A percentile compares a stretch with the other conserved stretches of the same genome.
Conservation (phyloP, 2,888 invertebrate genomes). For the Aphelenchoides bicaudatus region DNA sequence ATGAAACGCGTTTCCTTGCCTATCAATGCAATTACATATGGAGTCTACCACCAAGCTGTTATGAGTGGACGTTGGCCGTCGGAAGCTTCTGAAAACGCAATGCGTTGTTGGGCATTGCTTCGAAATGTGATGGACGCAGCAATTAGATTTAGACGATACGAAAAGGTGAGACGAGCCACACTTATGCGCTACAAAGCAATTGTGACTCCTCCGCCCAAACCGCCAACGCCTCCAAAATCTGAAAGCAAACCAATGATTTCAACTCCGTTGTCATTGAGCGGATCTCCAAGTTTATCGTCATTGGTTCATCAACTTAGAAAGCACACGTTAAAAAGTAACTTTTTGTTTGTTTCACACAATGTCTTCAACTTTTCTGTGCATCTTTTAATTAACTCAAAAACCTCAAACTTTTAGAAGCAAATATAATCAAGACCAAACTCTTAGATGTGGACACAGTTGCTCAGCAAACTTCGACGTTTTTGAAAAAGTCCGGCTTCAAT, state of each 20-base stretch:
- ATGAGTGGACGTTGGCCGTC: slow-evolving; percentile 68
- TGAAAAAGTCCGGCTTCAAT: slow-evolving; percentile 36
- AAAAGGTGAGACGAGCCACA: background rate
- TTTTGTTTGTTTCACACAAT: too few species aligned
- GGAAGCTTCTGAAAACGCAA: slow-evolving; percentile 38
- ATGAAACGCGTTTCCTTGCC: slow-evolving; percentile 89
- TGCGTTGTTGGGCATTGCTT: slow-evolving; percentile 41
- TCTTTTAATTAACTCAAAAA: background rate
- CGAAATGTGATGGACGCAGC: slow-evolving; percentile 32
- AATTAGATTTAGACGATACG: slow-evolving; percentile 22
- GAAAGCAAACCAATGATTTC: slow-evolving; percentile 1
- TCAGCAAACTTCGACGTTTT: slow-evolving; percentile 32
- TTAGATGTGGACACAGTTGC: slow-evolving; percentile 46
- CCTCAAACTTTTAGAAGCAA: too few species aligned
- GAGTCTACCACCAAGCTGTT: slow-evolving; percentile 77
- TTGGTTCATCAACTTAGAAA: slow-evolving; percentile 50
- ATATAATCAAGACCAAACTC: background rate
- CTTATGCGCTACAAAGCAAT: background rate
- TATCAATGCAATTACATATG: slow-evolving; percentile 96
- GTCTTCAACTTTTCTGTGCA: too few species aligned
- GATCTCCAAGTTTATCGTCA: slow-evolving; percentile 49
- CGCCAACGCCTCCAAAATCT: background rate
- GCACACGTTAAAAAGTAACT: slow-evolving; percentile 38
- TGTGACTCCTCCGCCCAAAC: background rate
- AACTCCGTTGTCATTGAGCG: slow-evolving; percentile 19